Conservation (phyloP, 2,797 vertebrate species). For the Tapera naevia region DNA sequence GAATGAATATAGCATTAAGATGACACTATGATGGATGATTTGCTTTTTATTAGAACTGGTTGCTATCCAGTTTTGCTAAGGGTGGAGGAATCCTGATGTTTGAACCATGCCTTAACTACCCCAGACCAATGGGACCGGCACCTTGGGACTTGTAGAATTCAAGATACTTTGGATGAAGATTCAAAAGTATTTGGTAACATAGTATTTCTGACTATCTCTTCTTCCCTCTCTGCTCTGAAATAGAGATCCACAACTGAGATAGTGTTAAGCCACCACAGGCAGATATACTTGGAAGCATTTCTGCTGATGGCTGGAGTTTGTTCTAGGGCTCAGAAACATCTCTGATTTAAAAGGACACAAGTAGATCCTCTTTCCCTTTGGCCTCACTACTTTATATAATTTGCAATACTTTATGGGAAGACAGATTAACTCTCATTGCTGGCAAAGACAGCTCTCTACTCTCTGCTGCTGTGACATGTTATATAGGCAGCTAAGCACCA, state of each 20-base stretch:
- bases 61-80: neutral
- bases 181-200: conserved; percentile 84
- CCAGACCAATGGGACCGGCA: conserved; percentile 81
- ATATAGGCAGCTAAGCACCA: neutral
- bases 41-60: neutral
- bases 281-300: neutral
- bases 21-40: neutral
- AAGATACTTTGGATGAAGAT: conserved; percentile 91
- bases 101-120: conserved; percentile 71
- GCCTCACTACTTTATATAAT: neutral
- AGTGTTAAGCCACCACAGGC: neutral
- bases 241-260: neutral
- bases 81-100: neutral
- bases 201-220: neutral
- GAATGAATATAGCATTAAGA: neutral
- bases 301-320: neutral
- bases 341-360: neutral
- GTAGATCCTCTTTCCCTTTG: neutral
- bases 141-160: conserved; percentile 84
- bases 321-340: neutral
- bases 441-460: neutral
- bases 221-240: neutral
- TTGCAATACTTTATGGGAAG: neutral
- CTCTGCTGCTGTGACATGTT: neutral
- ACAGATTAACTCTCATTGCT: neutral